Base-by-base conservation (phyloP, 2,113 vertebrate species). In the Anguilla rostrata region DNA sequence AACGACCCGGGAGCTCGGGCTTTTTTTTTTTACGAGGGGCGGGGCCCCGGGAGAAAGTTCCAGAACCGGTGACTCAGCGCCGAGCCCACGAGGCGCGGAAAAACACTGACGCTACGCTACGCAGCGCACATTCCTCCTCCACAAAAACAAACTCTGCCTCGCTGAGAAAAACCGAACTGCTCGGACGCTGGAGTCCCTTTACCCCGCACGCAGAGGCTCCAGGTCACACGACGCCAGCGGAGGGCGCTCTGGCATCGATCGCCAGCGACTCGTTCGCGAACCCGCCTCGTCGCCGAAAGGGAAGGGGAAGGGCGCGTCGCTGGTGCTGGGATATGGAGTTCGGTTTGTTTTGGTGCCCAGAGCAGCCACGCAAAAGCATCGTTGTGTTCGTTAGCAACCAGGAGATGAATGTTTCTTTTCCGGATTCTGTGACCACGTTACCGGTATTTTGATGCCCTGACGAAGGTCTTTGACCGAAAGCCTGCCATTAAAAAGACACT, bases 41-140 rank as follows among this genome's bases (percentile, higher is more conserved):
- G 82, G 88, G 89, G 87, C 91, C 90, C 91, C 90, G 89, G 90
- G 91, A 88, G 87, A 89, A 89, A 91, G 87, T 84, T 81, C 89
- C 90, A 89, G 91, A 91, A 88, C 91, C 81, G 85, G 88, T 81
- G 85, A 86, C 57, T 85, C 84, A 85, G 41, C 29, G 41, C 71
- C 56, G 83, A 85, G 86, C 86, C 87, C 86, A 87, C 86, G 41
- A 15, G 49, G 88, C 91, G 90, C 39, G 34, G 60, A 34, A 34
- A n/a, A 75, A 75, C 60, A 66, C 60, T 66, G 22, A 4, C 60
- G 8, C 26, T 20, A 34, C 71, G 12, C 71, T 20, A 34, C 71
- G 12, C 71, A 34, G 71, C 8, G n/a, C 34, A 14, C 71, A 34
- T 75, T 75, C 71, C n/a, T 34, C 11, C 26, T 3, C 7, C 2